phyloP scores from a whole-genome alignment of 2,113 vertebrate genomes.

The Barnardius zonarius region DNA sequence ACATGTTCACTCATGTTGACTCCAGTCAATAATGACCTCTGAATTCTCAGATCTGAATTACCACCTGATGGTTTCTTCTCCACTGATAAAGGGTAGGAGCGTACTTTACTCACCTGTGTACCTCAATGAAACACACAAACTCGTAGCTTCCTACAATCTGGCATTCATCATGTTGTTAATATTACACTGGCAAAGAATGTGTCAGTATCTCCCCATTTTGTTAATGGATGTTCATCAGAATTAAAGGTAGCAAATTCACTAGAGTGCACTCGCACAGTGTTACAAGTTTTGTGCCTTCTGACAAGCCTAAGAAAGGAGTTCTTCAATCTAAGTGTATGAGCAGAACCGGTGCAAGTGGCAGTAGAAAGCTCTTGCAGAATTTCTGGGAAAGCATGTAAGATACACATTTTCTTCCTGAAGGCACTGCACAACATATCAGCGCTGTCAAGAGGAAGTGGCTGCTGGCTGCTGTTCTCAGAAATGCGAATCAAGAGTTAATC shows the following conservation, averaged over 20 bases:
- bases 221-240: not conserved
- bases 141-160: not conserved
- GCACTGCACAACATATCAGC: not conserved
- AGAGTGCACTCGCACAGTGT: rapidly evolving
- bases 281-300: not conserved
- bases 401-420: not conserved
- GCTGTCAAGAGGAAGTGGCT: not conserved
- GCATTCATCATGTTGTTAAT: not conserved
- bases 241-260: not conserved
- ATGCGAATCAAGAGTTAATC: conserved; percentile 11
- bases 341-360: not conserved
- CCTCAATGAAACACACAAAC: not conserved
- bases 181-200: not conserved
- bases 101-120: not conserved
- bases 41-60: not conserved
- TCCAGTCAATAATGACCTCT: not conserved
- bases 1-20: not conserved
- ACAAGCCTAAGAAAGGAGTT: not conserved
- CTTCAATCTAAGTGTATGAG: not conserved
- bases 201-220: not conserved
- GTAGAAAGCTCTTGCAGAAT: not conserved
- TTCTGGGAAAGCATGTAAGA: not conserved
- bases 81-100: not conserved
- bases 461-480: not conserved
- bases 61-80: not conserved